Evolutionary conservation across 2,113 vertebrate genomes (phyloP).

Genomic region (Heterotis niloticus): DNA sequence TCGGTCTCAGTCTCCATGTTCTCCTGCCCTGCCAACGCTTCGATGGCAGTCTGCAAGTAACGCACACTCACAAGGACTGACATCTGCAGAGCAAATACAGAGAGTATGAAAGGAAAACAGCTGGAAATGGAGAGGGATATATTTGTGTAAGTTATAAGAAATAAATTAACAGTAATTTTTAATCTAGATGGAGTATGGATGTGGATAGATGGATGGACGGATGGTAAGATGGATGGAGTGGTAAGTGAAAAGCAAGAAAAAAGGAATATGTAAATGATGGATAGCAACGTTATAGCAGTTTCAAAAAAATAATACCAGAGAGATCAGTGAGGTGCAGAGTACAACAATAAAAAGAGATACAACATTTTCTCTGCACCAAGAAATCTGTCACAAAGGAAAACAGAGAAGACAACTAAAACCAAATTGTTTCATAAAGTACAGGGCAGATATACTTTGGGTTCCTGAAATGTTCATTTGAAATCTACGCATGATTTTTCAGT

Average conservation of each 20-base stretch:
- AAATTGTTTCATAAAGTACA: background rate
- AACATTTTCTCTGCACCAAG: background rate
- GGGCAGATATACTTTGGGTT: too few relatives aligned
- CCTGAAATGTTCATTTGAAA: background rate
- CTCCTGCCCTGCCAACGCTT: constrained; percentile 63
- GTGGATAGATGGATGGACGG: too few relatives aligned
- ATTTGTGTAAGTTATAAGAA: background rate
- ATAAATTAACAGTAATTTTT: background rate
- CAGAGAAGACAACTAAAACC: background rate
- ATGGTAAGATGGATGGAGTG: too few relatives aligned
- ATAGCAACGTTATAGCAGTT: background rate
- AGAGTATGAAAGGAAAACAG: constrained; percentile 6
- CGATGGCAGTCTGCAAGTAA: constrained; percentile 76
- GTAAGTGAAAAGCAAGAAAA: background rate
- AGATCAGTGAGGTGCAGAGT: background rate
- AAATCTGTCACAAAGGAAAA: background rate
- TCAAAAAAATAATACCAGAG: background rate
- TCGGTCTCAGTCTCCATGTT: constrained; percentile 65
- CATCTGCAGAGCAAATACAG: constrained; percentile 49
- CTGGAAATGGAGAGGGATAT: background rate
- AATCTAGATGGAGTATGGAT: background rate
- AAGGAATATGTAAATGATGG: background rate
- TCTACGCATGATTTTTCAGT: background rate
- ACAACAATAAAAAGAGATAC: background rate
- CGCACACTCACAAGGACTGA: constrained; percentile 69